Evolutionary conservation across 2,113 vertebrate species (phyloP).

Genomic region (Melanotaenia duboulayi): DNA sequence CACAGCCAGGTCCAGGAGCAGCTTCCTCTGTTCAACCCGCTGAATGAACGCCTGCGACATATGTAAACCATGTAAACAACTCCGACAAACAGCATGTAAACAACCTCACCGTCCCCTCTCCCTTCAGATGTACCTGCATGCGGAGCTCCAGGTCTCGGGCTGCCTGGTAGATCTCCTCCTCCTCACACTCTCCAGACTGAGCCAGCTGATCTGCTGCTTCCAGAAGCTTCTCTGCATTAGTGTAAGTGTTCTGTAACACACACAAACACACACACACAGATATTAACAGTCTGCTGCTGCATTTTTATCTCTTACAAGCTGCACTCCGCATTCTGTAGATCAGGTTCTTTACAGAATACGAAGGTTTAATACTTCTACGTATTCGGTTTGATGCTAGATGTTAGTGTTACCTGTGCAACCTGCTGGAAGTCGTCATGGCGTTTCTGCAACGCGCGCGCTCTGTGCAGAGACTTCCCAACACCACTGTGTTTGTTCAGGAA

Average conservation of each 20-base stretch:
- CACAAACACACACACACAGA: constrained; percentile 14
- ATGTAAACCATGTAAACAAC: neutral
- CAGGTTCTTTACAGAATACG: too few relatives aligned
- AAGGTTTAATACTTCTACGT: too few relatives aligned
- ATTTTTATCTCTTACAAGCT: too few relatives aligned
- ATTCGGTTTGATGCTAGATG: too few relatives aligned
- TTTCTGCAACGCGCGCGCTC: constrained; percentile 95
- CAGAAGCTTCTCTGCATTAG: constrained; percentile 81
- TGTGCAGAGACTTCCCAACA: constrained; percentile 94
- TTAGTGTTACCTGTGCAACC: constrained; percentile 93
- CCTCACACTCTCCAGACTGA: constrained; percentile 79
- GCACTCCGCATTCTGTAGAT: too few relatives aligned
- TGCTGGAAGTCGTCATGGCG: constrained; percentile 98
- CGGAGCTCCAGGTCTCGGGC: constrained; percentile 76
- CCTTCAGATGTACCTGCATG: constrained; percentile 68
- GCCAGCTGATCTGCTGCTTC: constrained; percentile 78
- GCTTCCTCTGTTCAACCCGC: constrained; percentile 76
- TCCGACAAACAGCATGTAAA: neutral
- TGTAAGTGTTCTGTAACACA: constrained; percentile 77
- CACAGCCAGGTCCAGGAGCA: constrained; percentile 77
- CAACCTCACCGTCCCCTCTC: neutral
- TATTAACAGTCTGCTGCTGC: neutral
- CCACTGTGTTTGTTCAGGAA: constrained; percentile 98
- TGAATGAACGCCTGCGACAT: constrained; percentile 75
- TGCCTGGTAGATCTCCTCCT: constrained; percentile 79